These are phyloP conservation scores for Synanthedon myopaeformis DNA, from an alignment of 2,888 invertebrate genomes.

Conservation along the genomic window DNA sequence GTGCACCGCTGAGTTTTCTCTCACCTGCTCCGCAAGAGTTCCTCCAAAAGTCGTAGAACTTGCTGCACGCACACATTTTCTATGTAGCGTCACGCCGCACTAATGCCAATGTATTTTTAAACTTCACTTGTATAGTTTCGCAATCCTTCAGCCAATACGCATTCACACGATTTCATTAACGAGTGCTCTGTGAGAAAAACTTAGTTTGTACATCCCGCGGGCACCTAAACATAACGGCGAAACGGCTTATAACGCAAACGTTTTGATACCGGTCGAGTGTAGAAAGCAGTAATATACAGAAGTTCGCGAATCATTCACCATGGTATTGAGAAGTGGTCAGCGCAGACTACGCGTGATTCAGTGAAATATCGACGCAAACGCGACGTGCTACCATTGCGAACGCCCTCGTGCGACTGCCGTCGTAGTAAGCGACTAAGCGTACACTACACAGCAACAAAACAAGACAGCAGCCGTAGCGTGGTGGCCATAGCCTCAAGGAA, in stretches of 20 bases:
- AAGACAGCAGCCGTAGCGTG: no score
- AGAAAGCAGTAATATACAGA: conserved; percentile 45
- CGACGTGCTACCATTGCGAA: conserved; percentile 42
- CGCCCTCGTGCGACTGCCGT: conserved; percentile 54
- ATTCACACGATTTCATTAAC: conserved; percentile 43
- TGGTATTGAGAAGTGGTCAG: not conserved
- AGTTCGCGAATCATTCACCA: conserved; percentile 7
- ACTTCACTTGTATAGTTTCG: conserved; percentile 68
- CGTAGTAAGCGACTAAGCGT: not conserved
- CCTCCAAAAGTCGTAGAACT: conserved; percentile 65
- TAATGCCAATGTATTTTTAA: conserved; percentile 67
- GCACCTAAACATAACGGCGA: conserved; percentile 44
- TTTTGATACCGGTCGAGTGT: conserved; percentile 43
- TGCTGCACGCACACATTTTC: conserved; percentile 64
- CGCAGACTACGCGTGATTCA: conserved; percentile 5
- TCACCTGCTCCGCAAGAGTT: conserved; percentile 66
- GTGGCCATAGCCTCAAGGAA: no score
- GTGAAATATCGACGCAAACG: conserved; percentile 4
- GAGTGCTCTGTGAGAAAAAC: conserved; percentile 32
- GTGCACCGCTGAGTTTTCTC: conserved; percentile 12
- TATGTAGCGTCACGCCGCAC: conserved; percentile 50
- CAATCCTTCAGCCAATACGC: conserved; percentile 54
- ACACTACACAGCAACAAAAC: no score
- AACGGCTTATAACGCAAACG: conserved; percentile 39
- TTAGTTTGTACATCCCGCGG: conserved; percentile 34